Base-by-base conservation (phyloP, 2,888 invertebrate genomes). In the Deroplatys truncata region DNA sequence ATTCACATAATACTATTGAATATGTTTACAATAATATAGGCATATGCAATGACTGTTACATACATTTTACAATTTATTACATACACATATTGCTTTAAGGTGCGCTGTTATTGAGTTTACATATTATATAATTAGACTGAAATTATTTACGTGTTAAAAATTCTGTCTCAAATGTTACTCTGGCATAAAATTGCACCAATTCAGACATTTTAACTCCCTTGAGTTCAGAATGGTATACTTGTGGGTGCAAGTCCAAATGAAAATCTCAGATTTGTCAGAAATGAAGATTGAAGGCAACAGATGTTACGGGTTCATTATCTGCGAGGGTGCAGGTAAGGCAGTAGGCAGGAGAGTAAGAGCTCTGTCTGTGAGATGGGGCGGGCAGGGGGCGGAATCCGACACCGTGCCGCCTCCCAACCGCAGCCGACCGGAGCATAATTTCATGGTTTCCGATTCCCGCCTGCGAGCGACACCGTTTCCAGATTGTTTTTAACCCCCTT, bases 381-480 rank as follows among this genome's bases (percentile, higher is more conserved):
- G 85, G 49, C 10, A n/a, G 29, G 49, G 85, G 35, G 35, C 49
- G 85, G 85, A 85, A 85, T 85, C 85, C 49, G 85, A 43, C 85
- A 43, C 85, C 49, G 49, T 49, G 83, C 82, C 28, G 82, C 83
- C 88, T 28, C 31, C 56, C 20, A 20, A 85, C 85, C 89, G 89
- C 89, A 89, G 84, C 49, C 84, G 84, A 89, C 84, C 89, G 72
- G 85, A 84, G 89, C 31, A 89, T 89, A 89, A 89, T 89, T 89
- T 89, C 89, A 89, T 89, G 89, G 85, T 84, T 89, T 89, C 89
- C 84, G 89, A 89, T 83, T 85, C 82, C 89, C 85, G 88, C 56
- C 56, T 72, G 56, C 20, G 56, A 72, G 56, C 56, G 56, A 72
- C 56, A 72, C 56, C 56, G 56, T 72, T 72, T 72, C 56, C 56